phyloP scores from a whole-genome alignment of 2,113 vertebrate species.

The Tragelaphus strepsiceros region DNA sequence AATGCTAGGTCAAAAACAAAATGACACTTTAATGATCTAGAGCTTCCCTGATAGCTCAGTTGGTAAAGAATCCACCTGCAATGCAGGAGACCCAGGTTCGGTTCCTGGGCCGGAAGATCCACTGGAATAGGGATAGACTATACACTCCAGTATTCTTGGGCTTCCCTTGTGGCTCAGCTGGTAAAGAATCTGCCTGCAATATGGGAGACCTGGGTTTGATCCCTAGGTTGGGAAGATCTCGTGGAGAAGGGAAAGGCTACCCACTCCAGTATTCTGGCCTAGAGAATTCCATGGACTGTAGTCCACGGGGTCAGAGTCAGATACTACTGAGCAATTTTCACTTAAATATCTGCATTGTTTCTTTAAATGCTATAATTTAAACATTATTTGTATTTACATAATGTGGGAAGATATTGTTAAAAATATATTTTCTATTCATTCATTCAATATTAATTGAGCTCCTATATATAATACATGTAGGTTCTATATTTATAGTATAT shows the following conservation, averaged over 20 bases:
- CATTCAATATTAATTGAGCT: background rate
- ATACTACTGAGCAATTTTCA: background rate
- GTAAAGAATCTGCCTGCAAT: background rate
- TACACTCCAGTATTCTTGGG: background rate
- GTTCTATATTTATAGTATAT: background rate
- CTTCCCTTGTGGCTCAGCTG: background rate
- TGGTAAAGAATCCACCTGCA: background rate
- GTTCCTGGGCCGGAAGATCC: background rate
- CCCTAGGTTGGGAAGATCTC: background rate
- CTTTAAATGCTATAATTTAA: constrained; percentile 7
- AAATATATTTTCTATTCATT: background rate
- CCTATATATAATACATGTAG: background rate
- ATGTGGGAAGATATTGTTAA: background rate
- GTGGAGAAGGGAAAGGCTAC: background rate
- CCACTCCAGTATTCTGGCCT: background rate
- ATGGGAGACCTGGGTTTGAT: background rate
- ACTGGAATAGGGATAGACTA: background rate
- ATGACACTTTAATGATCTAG: background rate
- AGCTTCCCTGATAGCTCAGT: background rate
- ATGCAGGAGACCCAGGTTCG: background rate
- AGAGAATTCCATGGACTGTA: background rate
- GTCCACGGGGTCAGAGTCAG: background rate
- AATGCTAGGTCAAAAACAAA: constrained; percentile 6
- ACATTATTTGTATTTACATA: background rate
- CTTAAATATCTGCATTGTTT: background rate